Percentiles rank a stretch among this genome's conserved stretches.
Conservation (phyloP, 2,888 invertebrate genomes). For the Petrophora chlorosata region DNA sequence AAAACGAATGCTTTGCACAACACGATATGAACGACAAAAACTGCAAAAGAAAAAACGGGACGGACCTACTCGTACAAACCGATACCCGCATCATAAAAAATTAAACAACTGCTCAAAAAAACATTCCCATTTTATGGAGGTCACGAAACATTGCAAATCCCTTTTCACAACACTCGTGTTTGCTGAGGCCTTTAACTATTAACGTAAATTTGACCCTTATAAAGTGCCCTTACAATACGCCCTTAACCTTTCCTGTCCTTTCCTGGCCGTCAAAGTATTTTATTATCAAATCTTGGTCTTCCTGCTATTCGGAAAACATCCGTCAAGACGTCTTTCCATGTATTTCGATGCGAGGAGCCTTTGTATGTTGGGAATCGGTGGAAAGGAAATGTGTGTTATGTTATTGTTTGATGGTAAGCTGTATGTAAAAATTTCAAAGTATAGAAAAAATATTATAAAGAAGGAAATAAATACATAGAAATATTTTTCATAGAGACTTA, state of each 20-base stretch:
- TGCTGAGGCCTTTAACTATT: conserved; percentile 41
- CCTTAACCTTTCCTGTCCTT: conserved; percentile 33
- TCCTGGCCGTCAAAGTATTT: conserved; percentile 19
- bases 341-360: conserved; percentile 9
- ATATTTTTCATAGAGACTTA: too few species aligned
- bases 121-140: conserved; percentile 24
- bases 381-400: too few species aligned
- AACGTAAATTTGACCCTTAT: conserved; percentile 44
- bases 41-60: too few species aligned
- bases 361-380: not conserved
- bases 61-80: too few species aligned
- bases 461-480: too few species aligned
- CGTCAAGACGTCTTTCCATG: conserved; percentile 13
- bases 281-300: conserved; percentile 21
- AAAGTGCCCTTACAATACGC: conserved; percentile 44
- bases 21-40: too few species aligned
- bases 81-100: conserved; percentile 15
- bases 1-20: too few species aligned
- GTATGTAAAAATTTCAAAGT: too few species aligned
- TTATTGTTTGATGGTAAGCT: too few species aligned
- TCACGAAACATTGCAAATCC: conserved; percentile 21
- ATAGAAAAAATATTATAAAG: too few species aligned
- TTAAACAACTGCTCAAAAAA: conserved; percentile 19
- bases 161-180: conserved; percentile 24
- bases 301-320: conserved; percentile 10